Evolutionary conservation across 2,888 invertebrate genomes (phyloP).

Genomic region (Augiades crinisus): DNA sequence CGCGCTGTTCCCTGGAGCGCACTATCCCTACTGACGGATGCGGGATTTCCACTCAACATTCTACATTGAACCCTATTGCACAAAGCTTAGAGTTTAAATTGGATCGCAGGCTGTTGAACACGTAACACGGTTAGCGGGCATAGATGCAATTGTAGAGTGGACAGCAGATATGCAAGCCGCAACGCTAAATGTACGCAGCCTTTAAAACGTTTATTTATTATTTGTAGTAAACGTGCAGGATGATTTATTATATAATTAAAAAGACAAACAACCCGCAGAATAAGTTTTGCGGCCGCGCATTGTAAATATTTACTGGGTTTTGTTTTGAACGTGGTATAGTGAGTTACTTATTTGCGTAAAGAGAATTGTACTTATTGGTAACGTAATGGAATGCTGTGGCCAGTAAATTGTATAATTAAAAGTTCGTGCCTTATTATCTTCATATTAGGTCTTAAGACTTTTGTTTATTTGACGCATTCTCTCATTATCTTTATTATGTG

Average conservation of each 20-base stretch:
- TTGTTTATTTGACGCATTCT: no score
- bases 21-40: constrained; percentile 18
- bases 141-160: constrained; percentile 24
- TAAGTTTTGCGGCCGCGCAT: no score
- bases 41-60: neutral
- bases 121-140: constrained; percentile 24
- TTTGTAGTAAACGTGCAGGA: neutral
- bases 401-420: no score
- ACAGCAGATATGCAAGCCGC: constrained; percentile 21
- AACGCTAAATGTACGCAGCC: constrained; percentile 20
- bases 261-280: constrained; percentile 7
- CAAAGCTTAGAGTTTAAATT: neutral
- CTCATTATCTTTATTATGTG: no score
- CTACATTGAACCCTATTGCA: constrained; percentile 1
- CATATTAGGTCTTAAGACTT: no score
- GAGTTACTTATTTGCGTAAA: no score
- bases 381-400: no score
- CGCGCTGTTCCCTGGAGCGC: constrained; percentile 16
- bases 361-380: no score
- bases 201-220: constrained; percentile 21
- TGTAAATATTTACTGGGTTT: no score
- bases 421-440: no score
- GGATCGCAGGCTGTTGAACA: neutral
- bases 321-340: no score
- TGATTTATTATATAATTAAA: constrained; percentile 18